Evolutionary conservation across 1,140 invertebrate species (phyloP).

Genomic region (Delia radicum): DNA sequence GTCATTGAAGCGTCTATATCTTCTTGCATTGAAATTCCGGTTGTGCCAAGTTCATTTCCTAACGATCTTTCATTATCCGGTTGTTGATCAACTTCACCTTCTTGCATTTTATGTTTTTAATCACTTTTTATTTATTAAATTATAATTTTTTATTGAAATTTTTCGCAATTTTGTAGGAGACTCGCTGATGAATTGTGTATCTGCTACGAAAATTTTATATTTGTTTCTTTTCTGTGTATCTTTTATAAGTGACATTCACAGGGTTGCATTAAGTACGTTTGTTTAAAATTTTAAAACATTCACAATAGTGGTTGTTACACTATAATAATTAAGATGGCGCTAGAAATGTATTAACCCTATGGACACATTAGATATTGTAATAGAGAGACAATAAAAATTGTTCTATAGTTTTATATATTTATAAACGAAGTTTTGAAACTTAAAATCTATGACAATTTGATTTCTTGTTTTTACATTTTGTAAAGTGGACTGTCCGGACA

Average conservation of each 20-base stretch:
- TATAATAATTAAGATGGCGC: background rate
- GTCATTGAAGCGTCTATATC: slow-evolving; percentile 1
- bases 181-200: slow-evolving; percentile 11
- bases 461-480: too few species aligned
- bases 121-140: background rate
- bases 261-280: background rate
- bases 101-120: background rate
- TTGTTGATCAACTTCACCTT: background rate
- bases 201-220: background rate
- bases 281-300: background rate
- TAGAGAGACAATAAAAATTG: too few species aligned
- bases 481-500: too few species aligned
- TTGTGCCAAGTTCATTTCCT: background rate
- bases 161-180: background rate
- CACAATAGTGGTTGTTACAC: background rate
- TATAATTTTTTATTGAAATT: background rate
- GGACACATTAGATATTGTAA: background rate
- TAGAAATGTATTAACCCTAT: background rate
- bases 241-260: background rate
- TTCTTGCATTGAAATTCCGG: background rate
- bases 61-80: background rate
- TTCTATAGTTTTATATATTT: too few species aligned
- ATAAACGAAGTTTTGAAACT: too few species aligned
- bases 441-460: too few species aligned
- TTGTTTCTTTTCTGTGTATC: background rate